Evolutionary conservation across 2,797 vertebrate species (phyloP).

Genomic region (Rhynchonycteris naso): DNA sequence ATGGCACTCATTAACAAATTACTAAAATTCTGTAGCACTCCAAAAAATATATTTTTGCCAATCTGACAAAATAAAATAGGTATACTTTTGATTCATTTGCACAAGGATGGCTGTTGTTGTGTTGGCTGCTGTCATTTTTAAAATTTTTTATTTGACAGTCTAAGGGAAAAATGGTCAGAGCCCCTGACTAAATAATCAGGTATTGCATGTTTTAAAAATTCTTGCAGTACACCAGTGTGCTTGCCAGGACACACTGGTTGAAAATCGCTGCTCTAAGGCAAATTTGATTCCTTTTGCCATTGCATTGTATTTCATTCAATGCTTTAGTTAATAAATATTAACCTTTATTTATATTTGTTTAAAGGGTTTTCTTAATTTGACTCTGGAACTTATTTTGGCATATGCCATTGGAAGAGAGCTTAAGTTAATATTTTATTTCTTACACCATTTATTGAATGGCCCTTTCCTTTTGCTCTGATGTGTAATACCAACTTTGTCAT

Average conservation of each 20-base stretch:
- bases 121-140: not conserved
- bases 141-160: not conserved
- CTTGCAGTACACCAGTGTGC: not conserved
- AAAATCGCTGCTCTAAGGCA: not conserved
- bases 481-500: not conserved
- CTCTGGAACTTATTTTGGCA: not conserved
- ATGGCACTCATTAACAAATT: not conserved
- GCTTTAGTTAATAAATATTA: not conserved
- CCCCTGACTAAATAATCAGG: too few relatives aligned
- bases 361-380: not conserved
- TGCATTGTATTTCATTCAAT: not conserved
- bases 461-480: not conserved
- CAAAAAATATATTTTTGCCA: not conserved
- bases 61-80: not conserved
- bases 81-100: not conserved
- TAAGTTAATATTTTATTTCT: not conserved
- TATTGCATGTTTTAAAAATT: not conserved
- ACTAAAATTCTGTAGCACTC: not conserved
- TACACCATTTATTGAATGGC: not conserved
- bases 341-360: not conserved
- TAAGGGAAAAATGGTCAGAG: not conserved
- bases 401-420: not conserved
- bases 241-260: not conserved
- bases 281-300: not conserved
- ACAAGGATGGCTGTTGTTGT: not conserved